Evolutionary conservation across 1,140 invertebrate species (phyloP).

Genomic region (Apocrypta bakeri): DNA sequence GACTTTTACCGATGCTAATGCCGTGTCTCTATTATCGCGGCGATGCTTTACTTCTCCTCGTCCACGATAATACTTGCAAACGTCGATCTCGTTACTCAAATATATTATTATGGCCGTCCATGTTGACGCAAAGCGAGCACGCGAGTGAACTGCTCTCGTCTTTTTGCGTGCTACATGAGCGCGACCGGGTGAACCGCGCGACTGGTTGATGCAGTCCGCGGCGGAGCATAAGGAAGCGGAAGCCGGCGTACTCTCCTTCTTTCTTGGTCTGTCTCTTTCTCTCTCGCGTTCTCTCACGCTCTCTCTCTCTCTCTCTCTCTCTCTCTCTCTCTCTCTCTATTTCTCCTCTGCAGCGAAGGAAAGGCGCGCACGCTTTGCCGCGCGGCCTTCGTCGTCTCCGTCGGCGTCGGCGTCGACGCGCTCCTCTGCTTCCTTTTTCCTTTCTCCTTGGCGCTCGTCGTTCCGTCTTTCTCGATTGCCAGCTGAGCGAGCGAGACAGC

Average conservation of each 20-base stretch:
- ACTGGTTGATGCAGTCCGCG: constrained; percentile 74
- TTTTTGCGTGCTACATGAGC: constrained; percentile 63
- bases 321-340: too few species aligned
- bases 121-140: not conserved
- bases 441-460: constrained; percentile 10
- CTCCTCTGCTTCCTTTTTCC: constrained; percentile 33
- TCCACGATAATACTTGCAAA: too few species aligned
- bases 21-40: too few species aligned
- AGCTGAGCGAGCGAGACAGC: constrained; percentile 30
- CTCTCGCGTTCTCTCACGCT: too few species aligned
- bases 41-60: too few species aligned
- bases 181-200: constrained; percentile 71
- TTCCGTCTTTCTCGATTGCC: constrained; percentile 20
- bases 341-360: constrained; percentile 64
- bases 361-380: constrained; percentile 73
- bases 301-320: too few species aligned
- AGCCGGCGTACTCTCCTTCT: constrained; percentile 69
- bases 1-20: too few species aligned
- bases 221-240: constrained; percentile 74
- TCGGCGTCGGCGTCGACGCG: constrained; percentile 50
- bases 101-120: not conserved
- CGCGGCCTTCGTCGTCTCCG: constrained; percentile 64
- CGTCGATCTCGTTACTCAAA: too few species aligned
- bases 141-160: constrained; percentile 49
- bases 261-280: constrained; percentile 37